Percentiles rank a stretch among this genome's conserved stretches.
Conservation (phyloP, 2,888 invertebrate genomes). For the Dasysyrphus albostriatus region DNA sequence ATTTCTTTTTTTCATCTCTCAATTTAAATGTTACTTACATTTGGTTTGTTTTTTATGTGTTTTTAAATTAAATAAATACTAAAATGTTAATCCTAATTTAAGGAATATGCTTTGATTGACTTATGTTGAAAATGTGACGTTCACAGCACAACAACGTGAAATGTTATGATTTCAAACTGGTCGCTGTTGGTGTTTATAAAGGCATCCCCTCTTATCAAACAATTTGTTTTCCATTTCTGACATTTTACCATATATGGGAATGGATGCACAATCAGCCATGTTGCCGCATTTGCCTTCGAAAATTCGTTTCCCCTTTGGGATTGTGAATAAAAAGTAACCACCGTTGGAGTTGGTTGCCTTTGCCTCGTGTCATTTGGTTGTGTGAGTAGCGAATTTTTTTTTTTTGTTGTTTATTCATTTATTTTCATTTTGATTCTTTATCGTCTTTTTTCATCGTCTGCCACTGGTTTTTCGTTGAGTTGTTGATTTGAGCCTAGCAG, state of each 20-base stretch:
- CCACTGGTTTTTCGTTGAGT: slow-evolving; percentile 43
- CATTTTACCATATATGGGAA: slow-evolving; percentile 84
- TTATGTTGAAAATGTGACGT: slow-evolving; percentile 75
- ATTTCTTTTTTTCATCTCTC: not conserved
- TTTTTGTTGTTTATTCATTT: not conserved
- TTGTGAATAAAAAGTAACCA: slow-evolving; percentile 48
- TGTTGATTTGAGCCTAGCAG: slow-evolving; percentile 26
- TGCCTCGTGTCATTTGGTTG: not conserved
- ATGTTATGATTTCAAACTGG: slow-evolving; percentile 83
- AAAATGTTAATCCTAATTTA: slow-evolving; percentile 76
- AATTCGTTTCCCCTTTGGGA: slow-evolving; percentile 73
- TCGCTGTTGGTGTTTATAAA: slow-evolving; percentile 83
- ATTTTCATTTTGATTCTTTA: slow-evolving; percentile 42
- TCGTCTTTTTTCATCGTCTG: slow-evolving; percentile 34
- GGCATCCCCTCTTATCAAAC: slow-evolving; percentile 81
- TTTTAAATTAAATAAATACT: slow-evolving; percentile 82
- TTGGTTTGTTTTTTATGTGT: slow-evolving; percentile 80
- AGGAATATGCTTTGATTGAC: slow-evolving; percentile 68
- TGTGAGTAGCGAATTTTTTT: slow-evolving; percentile 9
- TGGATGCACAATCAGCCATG: slow-evolving; percentile 77
- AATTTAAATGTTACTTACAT: slow-evolving; percentile 78
- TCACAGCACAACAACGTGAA: slow-evolving; percentile 84
- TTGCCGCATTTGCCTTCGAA: slow-evolving; percentile 74
- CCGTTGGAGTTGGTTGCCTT: slow-evolving; percentile 15
- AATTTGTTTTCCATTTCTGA: slow-evolving; percentile 80